Conservation (phyloP, 1,140 invertebrate species). For the Lepidurus couesii region DNA sequence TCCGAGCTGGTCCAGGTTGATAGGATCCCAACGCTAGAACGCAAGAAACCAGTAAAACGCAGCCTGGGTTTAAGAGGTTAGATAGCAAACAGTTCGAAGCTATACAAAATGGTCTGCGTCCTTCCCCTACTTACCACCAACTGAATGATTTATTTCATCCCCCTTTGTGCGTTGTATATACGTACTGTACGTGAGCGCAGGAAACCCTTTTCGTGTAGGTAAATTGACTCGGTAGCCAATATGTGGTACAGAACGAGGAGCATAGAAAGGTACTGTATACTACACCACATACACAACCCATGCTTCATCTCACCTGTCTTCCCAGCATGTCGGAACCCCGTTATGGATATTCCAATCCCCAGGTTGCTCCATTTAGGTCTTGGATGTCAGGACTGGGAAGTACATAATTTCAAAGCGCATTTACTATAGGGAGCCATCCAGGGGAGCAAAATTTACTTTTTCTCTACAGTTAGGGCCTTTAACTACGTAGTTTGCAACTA, state of each 20-base stretch:
- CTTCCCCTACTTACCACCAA: neutral
- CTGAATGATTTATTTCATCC: conserved; percentile 3
- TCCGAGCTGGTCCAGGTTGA: neutral
- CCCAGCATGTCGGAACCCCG: too few species aligned
- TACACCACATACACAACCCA: too few species aligned
- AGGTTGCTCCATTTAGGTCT: too few species aligned
- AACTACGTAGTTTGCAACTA: too few species aligned
- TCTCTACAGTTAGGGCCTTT: too few species aligned
- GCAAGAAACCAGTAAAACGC: neutral
- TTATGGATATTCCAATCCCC: too few species aligned
- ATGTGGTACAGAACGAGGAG: neutral
- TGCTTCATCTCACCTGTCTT: too few species aligned
- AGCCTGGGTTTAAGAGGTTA: neutral
- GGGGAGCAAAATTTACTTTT: too few species aligned
- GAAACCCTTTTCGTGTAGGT: neutral
- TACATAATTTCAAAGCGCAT: too few species aligned
- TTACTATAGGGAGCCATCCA: too few species aligned
- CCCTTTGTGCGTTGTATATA: neutral
- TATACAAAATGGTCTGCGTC: neutral
- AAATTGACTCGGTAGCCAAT: neutral
- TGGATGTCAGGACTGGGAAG: too few species aligned
- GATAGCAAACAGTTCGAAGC: neutral
- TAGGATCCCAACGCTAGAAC: neutral
- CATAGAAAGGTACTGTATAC: too few species aligned
- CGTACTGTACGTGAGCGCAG: neutral